Evolutionary conservation across 2,797 vertebrate genomes (phyloP), one percentile per base, ranked within the genome.

Genomic region (Spatula clypeata): DNA sequence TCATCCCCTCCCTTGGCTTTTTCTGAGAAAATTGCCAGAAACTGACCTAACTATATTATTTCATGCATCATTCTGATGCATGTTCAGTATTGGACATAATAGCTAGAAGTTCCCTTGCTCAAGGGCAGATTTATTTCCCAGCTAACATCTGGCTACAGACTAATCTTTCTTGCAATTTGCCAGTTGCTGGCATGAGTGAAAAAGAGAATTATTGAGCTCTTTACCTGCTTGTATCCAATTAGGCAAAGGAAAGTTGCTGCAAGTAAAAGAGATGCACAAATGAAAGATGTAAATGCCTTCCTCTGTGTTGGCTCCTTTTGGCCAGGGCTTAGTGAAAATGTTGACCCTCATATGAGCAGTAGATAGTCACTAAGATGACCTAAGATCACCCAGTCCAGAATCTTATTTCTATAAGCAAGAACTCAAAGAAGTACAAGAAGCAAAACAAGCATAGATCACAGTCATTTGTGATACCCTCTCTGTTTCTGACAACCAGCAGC

Each of bases 91-190:
- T 47, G 66, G 92, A 72, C 26, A 55, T 75, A 85, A 88, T 62
- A 60, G n/a, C 60, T 84, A 45, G 29, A 94, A 96, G 76, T 77
- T 21, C 82, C 47, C 61, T 87, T 87, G 80, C 90, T 89, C 92
- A 93, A 79, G 85, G 91, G 92, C 58, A 87, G 74, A 95, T 93
- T 94, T 94, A 96, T 96, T 96, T 96, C 91, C 81, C 91, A 79
- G 85, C 87, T 89, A 96, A 96, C 89, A 94, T 94, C 87, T 94
- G 96, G 72, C 83, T 84, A 47, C 72, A 90, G 72, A 73, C 77
- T 93, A 79, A 92, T 92, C 87, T 72, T 90, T 74, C 73, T 81
- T 93, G 88, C 88, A 94, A 89, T 96, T 94, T 96, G 54, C 80
- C 89, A 81, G 88, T 95, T 92, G 83, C 91, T 93, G 77, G 83